Base-by-base conservation (phyloP, 2,888 invertebrate species). In the Amphipoea lucens region DNA sequence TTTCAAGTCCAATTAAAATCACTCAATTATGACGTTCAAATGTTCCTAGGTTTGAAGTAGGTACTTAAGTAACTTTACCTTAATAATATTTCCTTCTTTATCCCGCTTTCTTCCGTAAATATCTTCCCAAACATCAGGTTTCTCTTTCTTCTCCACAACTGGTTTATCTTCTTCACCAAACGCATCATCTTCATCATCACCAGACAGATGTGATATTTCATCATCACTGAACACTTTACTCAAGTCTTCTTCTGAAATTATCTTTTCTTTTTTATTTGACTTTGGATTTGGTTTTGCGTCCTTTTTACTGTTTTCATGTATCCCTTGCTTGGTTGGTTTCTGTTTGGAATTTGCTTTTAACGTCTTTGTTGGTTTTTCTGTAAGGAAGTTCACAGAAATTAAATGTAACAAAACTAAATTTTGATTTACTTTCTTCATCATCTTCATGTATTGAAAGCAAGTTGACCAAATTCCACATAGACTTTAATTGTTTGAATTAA, bases 101-200 rank as follows among this genome's bases (percentile, higher is more conserved):
- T 98, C 98, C 87, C 99, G 97, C 88, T 98, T 97, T 81, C 99
- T 97, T 0, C 99, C 99, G 95, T 99, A 99, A 92, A 99, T 99
- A 96, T 99, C 99, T 97, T 99, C 99, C 98, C 98, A 98, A 6
- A 95, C 91, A 91, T 96, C 96, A 81, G 95, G 96, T 82, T 95
- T 94, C 82, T 91, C 94, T 85, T 92, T 82, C 80, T 95, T 93
- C 57, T 92, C 87, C 54, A 89, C 83, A 68, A 82, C 81, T 74
- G 86, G 81, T 80, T 91, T 88, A 90, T 88, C 85, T 79, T 87
- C 84, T 76, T 93, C 94, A 87, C 90, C 92, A 87, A 87, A 90
- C 83, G 87, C 87, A 70, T 79, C 87, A 11, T 74, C 90, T 48
- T 91, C 91, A 74, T 88, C 85, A 78, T 92, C 94, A 87, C 87